Percentiles rank a stretch among this genome's conserved stretches.
Evolutionary conservation across 1,140 invertebrate genomes (phyloP).

Genomic region (Euglossa dilemma): DNA sequence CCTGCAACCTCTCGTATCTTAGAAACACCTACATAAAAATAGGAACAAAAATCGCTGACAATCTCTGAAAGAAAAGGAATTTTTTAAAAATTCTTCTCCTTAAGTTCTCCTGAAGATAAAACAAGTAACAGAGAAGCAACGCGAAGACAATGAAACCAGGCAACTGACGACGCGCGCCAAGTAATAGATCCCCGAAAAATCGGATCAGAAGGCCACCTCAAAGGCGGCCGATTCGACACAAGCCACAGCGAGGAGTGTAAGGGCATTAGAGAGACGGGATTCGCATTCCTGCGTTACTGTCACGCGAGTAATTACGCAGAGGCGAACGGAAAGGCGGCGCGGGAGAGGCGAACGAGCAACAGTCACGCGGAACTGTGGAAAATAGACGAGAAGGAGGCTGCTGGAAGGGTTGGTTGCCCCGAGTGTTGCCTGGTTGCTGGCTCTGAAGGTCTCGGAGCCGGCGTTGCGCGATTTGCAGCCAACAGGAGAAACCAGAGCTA

Average conservation of each 20-base stretch:
- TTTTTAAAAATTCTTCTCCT: no score
- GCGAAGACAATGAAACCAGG: no score
- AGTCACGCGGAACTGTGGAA: slow-evolving; percentile 15
- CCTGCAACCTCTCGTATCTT: neutral
- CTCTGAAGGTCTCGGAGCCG: slow-evolving; percentile 27
- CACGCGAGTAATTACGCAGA: slow-evolving; percentile 80
- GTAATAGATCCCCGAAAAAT: no score
- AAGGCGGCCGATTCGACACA: neutral
- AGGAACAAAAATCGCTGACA: no score
- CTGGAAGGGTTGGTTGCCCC: slow-evolving; percentile 52
- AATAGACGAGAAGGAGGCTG: slow-evolving; percentile 39
- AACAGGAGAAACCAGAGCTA: slow-evolving; percentile 76
- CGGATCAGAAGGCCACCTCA: neutral
- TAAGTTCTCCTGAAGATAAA: no score
- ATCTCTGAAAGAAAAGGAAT: neutral
- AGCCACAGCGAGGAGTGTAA: slow-evolving; percentile 19
- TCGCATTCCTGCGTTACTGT: slow-evolving; percentile 80
- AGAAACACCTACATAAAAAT: neutral
- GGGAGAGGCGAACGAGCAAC: slow-evolving; percentile 1
- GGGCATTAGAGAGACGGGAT: slow-evolving; percentile 64
- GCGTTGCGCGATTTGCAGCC: slow-evolving; percentile 66
- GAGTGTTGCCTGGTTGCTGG: slow-evolving; percentile 12
- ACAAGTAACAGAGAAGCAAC: no score
- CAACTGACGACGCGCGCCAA: no score
- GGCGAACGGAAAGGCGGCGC: slow-evolving; percentile 41